Conservation (phyloP, 64 coral and sea anemone species). For the Porites australiensis region DNA sequence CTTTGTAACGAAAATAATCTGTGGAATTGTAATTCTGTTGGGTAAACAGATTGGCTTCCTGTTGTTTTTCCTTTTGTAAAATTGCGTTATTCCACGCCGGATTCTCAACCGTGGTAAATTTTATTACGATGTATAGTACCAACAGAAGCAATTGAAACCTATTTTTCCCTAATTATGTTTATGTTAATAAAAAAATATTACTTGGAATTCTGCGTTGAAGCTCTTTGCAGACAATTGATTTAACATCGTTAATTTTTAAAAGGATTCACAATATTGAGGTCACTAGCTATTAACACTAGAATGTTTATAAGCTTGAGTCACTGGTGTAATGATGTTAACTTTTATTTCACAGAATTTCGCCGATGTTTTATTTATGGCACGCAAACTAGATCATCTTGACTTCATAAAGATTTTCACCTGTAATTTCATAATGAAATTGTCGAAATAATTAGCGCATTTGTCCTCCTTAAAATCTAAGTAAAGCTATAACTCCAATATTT, state of each 20-base stretch:
- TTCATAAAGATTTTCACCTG: no score
- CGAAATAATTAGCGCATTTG: no score
- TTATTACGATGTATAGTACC: background rate
- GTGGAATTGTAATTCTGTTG: background rate
- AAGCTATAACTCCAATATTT: no score
- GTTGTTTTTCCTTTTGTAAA: background rate
- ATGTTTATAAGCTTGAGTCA: background rate
- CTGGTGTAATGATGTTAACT: background rate
- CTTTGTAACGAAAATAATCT: constrained; percentile 14
- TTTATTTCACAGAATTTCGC: no score
- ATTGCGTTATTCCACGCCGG: background rate
- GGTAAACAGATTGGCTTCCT: background rate
- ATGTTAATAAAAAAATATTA: background rate
- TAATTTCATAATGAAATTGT: no score
- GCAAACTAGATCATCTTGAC: no score
- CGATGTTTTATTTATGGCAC: no score
- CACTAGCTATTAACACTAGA: background rate
- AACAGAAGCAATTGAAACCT: background rate
- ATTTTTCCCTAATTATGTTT: background rate
- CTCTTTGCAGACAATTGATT: background rate
- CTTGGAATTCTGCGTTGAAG: background rate
- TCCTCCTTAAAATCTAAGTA: no score
- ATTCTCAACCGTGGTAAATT: background rate
- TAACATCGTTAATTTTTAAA: constrained; percentile 36
- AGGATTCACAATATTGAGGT: constrained; percentile 2